Conservation (phyloP, 2,113 vertebrate species). For the Muntiacus reevesi region DNA sequence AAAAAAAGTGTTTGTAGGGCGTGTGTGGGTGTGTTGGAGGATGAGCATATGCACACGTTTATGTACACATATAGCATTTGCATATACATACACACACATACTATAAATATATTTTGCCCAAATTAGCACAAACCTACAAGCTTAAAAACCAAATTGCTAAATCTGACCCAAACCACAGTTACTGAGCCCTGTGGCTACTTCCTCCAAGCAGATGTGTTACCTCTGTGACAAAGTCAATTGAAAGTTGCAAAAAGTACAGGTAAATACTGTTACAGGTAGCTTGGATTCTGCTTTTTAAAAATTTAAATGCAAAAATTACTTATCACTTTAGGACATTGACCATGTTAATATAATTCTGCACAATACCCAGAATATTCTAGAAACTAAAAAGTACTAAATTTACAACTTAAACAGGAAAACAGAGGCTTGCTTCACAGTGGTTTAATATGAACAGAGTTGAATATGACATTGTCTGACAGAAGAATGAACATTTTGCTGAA, state of each 20-base stretch:
- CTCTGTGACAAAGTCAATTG: slow-evolving; percentile 28
- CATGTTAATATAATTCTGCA: background rate
- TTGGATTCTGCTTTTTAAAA: background rate
- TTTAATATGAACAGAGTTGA: slow-evolving; percentile 89
- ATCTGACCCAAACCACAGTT: slow-evolving; percentile 22
- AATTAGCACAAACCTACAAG: slow-evolving; percentile 30
- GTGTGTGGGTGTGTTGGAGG: background rate
- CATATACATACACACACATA: background rate
- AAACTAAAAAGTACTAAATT: slow-evolving; percentile 50
- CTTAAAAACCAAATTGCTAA: slow-evolving; percentile 51
- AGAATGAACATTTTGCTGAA: slow-evolving; percentile 75
- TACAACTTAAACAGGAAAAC: slow-evolving; percentile 67
- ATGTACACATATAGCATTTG: slow-evolving; percentile 22
- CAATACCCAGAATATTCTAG: slow-evolving; percentile 30
- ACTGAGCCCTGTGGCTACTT: slow-evolving; percentile 37
- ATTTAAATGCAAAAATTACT: slow-evolving; percentile 41
- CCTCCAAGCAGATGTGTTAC: slow-evolving; percentile 14
- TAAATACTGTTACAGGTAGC: background rate
- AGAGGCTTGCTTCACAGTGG: slow-evolving; percentile 88
- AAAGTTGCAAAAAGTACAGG: background rate
- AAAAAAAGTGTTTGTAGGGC: slow-evolving; percentile 28
- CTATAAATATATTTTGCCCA: slow-evolving; percentile 30
- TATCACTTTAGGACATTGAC: slow-evolving; percentile 24
- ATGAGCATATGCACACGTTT: background rate
- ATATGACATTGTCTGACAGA: slow-evolving; percentile 81